Base-by-base conservation (phyloP, 2,797 vertebrate genomes). In the Delichon dasypus region DNA sequence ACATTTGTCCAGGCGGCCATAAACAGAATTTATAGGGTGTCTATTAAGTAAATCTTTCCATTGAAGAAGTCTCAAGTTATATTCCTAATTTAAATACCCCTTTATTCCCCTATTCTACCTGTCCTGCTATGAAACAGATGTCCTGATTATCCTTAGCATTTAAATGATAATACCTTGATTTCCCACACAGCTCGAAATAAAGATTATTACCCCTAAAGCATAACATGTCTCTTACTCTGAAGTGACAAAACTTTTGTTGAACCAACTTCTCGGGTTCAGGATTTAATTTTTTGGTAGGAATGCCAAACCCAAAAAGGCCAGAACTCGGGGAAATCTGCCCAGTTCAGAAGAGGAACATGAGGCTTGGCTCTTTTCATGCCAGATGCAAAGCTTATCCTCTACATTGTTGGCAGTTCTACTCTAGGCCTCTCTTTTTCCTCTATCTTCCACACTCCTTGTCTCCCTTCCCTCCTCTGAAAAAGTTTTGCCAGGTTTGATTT, bases 211-310 rank as follows among this genome's bases (percentile, higher is more conserved):
- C 7, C 5, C 17, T 19, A 48, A 92, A 94, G 9, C 6, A 11
- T 16, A 54, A 90, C 85, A 30, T 79, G 22, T 44, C 29, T 85
- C 10, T 87, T 77, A 80, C n/a, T 73, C 40, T 78, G 55, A 88
- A 94, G 40, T 70, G 51, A 78, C 30, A 90, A 80, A 90, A 66
- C 17, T 67, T 89, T 54, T 62, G 26, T 78, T 65, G 60, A 93
- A 85, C 21, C 45, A 65, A 53, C 19, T 66, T 78, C 44, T 75
- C 12, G 3, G n/a, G 36, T 89, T 92, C 70, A 66, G 45, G 29
- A 79, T 73, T 88, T 79, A 78, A 91, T 84, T 84, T 89, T 91
- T 90, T 79, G 25, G 27, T 47, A 89, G 32, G 34, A 29, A 75
- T 79, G 88, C 80, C 77, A 96, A 85, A 86, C 42, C 10, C 32